Conservation (phyloP, 92 coral and sea anemone genomes). For the Phymanthus crucifer region DNA sequence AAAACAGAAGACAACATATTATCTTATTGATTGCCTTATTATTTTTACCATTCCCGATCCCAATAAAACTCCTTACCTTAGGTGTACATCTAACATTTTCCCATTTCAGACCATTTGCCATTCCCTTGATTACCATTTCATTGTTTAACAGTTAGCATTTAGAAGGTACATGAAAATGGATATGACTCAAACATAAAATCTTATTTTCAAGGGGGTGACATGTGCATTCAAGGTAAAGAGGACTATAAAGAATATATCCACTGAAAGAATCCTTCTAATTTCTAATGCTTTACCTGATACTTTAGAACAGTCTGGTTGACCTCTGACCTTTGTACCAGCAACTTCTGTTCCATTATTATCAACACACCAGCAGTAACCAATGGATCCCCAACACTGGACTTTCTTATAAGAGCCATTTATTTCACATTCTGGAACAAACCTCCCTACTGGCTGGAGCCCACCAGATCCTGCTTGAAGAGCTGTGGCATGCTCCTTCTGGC, state of each 20-base stretch:
- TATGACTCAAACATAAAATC: no score
- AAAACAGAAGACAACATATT: background rate
- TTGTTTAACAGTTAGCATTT: no score
- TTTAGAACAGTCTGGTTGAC: slow-evolving; percentile 65
- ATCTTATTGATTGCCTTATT: no score
- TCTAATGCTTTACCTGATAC: slow-evolving; percentile 46
- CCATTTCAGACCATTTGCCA: no score
- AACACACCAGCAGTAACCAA: slow-evolving; percentile 97
- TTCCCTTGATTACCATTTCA: no score
- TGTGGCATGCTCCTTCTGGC: slow-evolving; percentile 66
- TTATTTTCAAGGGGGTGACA: no score
- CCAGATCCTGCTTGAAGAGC: slow-evolving; percentile 58
- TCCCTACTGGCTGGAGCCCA: slow-evolving; percentile 80
- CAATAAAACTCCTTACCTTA: no score
- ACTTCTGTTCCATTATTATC: slow-evolving; percentile 68
- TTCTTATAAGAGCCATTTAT: slow-evolving; percentile 54
- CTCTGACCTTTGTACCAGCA: slow-evolving; percentile 75
- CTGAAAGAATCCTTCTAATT: no score
- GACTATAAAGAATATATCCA: no score
- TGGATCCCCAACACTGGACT: slow-evolving; percentile 91
- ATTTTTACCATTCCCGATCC: background rate
- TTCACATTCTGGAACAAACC: slow-evolving; percentile 78
- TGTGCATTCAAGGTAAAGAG: no score
- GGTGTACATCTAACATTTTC: no score
- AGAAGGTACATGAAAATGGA: no score